These are phyloP conservation scores for Anolis sagrei DNA, from an alignment of 2,113 vertebrate species.

Conservation along the genomic window DNA sequence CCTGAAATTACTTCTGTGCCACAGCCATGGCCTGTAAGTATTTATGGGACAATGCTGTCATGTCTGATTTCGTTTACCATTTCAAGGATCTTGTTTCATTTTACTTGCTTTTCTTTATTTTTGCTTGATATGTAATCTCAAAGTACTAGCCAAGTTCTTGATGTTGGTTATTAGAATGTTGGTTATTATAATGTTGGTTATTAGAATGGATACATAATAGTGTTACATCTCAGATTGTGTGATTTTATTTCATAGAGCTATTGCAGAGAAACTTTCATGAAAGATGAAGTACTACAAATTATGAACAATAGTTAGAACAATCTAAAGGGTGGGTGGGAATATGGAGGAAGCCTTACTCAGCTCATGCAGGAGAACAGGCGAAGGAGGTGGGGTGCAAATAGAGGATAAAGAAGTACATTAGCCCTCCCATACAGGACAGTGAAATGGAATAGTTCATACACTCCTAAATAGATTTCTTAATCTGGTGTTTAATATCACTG, in stretches of 20 bases:
- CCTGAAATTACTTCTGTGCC: constrained; percentile 73
- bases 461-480: too few species aligned
- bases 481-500: background rate
- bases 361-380: too few species aligned
- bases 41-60: background rate
- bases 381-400: too few species aligned
- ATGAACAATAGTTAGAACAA: background rate
- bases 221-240: background rate
- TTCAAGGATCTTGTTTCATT: background rate
- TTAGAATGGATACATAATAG: background rate
- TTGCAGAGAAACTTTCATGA: background rate
- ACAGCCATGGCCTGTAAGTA: constrained; percentile 85
- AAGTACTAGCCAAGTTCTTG: background rate
- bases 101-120: background rate
- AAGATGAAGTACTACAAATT: background rate
- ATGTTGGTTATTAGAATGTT: background rate
- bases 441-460: background rate
- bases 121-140: background rate
- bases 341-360: too few species aligned
- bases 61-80: background rate
- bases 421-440: background rate
- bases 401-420: too few species aligned
- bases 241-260: background rate
- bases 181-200: too few species aligned
- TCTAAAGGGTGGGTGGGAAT: background rate